Evolutionary conservation across 64 coral and sea anemone species (phyloP).

Genomic region (Dendrophyllia cribrosa): DNA sequence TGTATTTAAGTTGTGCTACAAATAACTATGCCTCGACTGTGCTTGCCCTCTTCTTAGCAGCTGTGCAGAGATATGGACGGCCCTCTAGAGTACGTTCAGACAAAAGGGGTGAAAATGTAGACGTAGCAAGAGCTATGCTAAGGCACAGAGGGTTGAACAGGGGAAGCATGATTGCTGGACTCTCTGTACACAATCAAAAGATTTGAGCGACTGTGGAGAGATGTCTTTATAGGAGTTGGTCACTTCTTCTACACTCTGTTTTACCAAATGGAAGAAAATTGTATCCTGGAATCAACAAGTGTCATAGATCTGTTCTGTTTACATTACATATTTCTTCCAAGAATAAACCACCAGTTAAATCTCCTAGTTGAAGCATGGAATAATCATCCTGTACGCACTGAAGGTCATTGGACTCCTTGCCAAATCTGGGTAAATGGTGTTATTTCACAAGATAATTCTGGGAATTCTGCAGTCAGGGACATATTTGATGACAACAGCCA

Average conservation of each 20-base stretch:
- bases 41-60: neutral
- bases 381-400: slow-evolving; percentile 29
- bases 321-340: slow-evolving; percentile 26
- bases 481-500: neutral
- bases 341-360: slow-evolving; percentile 28
- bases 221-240: neutral
- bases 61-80: neutral
- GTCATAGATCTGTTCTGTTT: neutral
- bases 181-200: slow-evolving; percentile 3
- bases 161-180: neutral
- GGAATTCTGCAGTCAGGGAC: slow-evolving; percentile 1
- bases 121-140: neutral
- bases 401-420: slow-evolving; percentile 25
- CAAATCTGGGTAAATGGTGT: slow-evolving; percentile 78
- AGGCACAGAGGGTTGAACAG: neutral
- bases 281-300: neutral
- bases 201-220: slow-evolving; percentile 17
- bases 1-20: neutral
- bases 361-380: slow-evolving; percentile 5
- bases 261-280: neutral
- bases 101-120: neutral
- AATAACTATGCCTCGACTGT: slow-evolving; percentile 15
- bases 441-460: neutral
- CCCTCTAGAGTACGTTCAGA: neutral
- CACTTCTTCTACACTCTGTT: slow-evolving; percentile 16